Percentiles rank a stretch among this genome's conserved stretches.
Evolutionary conservation across 2,888 invertebrate genomes (phyloP).

Genomic region (Nomada ruficornis): DNA sequence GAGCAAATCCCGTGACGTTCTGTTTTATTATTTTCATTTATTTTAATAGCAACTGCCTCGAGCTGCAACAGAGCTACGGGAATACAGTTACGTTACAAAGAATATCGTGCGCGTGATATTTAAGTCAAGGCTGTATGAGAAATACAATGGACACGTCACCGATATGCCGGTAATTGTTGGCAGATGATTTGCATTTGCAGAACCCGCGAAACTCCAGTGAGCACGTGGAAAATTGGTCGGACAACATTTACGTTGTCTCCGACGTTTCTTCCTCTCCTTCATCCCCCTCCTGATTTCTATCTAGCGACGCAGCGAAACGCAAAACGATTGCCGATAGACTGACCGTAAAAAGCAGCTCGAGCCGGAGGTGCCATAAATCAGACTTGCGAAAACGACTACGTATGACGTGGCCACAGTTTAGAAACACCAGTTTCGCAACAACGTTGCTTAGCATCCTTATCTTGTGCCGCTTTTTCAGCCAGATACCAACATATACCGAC

Average conservation of each 20-base stretch:
- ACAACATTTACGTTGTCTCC: too few relatives aligned
- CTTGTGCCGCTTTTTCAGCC: neutral
- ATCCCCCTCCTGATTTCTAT: neutral
- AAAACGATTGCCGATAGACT: neutral
- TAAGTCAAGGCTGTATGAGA: too few relatives aligned
- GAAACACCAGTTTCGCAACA: conserved; percentile 39
- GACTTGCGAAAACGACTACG: conserved; percentile 37
- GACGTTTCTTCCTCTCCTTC: too few relatives aligned
- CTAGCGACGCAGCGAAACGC: neutral
- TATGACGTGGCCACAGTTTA: conserved; percentile 16
- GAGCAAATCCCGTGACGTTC: neutral
- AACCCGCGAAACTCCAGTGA: too few relatives aligned
- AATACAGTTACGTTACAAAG: neutral
- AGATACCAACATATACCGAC: conserved; percentile 19
- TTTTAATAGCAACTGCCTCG: neutral
- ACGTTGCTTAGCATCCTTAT: conserved; percentile 39
- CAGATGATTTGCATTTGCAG: neutral
- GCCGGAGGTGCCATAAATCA: conserved; percentile 28
- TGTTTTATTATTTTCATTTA: neutral
- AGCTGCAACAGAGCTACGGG: neutral
- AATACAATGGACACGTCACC: too few relatives aligned
- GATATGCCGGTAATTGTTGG: too few relatives aligned
- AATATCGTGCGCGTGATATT: too few relatives aligned
- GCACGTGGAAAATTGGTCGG: too few relatives aligned
- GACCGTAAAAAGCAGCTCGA: conserved; percentile 5